Evolutionary conservation across 1,140 invertebrate species (phyloP), one percentile per base, ranked within the genome.

Genomic region (Tetranychus cinnabarinus): DNA sequence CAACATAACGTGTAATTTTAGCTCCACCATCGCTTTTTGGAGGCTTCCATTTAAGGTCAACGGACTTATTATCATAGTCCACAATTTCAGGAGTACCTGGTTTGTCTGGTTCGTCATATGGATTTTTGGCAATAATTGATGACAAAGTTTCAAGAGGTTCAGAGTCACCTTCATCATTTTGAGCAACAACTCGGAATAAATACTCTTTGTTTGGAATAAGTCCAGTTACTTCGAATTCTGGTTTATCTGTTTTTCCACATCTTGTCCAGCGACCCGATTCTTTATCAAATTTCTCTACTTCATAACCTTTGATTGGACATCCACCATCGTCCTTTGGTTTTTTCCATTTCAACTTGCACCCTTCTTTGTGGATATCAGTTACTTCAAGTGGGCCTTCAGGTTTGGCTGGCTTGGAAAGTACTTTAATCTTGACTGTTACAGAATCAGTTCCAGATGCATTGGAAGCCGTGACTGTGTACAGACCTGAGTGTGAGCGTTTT

Each of bases 11-110:
- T 47, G 10, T 37, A 68, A 99, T 88, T 10, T 88, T 85, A 33
- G 91, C 84, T 34, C 96, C 96, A 61, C 92, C 92, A 72, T 98
- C 93, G 62, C 75, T 81, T 54, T 79, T 78, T n/a, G 95, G 93
- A 15, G 86, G 77, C 1, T 81, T 80, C 93, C 93, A 99, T 73
- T 92, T 91, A 33, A 99, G 76, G 62, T 88, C 86, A 0, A 92
- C 86, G 70, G 90, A 88, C 69, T 95, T 87, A 66, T 86, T 89
- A 70, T 93, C 88, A 88, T 90, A 97, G 68, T 97, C 91, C 13
- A 80, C 80, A 33, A 92, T 80, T 70, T 92, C 85, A 58, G 90
- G 85, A 68, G 82, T 80, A 59, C 82, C 83, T 12, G 91, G 91
- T 69, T 93, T 92, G 34, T 86, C 83, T 56, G 91, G 89, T 73